A percentile compares a stretch with the other conserved stretches of the same genome.
These are phyloP conservation scores for Hedya salicella DNA, from an alignment of 2,888 invertebrate species.

Conservation along the genomic window DNA sequence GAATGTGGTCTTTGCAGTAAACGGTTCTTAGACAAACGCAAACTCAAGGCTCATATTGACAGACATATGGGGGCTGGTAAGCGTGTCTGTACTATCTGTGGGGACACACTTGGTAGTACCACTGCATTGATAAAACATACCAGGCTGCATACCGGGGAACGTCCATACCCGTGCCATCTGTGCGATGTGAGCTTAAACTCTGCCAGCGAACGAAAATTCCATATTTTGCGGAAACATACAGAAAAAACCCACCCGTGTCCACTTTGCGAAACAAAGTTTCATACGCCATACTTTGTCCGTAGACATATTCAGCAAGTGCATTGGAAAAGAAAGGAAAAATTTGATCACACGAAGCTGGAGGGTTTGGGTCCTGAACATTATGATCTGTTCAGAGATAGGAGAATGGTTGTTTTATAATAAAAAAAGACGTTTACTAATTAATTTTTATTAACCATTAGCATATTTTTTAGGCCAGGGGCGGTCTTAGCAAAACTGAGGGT, in stretches of 20 bases:
- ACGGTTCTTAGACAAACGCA: constrained; percentile 34
- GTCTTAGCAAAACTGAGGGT: too few relatives aligned
- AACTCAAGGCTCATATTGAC: constrained; percentile 41
- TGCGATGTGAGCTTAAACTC: constrained; percentile 39
- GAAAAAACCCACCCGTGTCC: constrained; percentile 42
- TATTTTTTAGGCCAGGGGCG: too few relatives aligned
- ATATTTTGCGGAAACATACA: constrained; percentile 39
- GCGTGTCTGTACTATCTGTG: constrained; percentile 33
- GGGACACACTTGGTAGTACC: constrained; percentile 32
- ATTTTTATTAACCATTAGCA: neutral
- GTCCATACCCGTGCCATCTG: constrained; percentile 40
- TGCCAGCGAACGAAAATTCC: constrained; percentile 40
- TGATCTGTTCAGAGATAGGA: constrained; percentile 37
- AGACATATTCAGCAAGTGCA: constrained; percentile 40
- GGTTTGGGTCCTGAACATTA: constrained; percentile 34
- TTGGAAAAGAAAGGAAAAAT: constrained; percentile 42
- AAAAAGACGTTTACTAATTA: neutral
- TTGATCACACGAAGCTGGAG: constrained; percentile 37
- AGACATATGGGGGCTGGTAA: constrained; percentile 35
- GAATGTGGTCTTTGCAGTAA: constrained; percentile 43
- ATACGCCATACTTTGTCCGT: constrained; percentile 38
- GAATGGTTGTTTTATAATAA: constrained; percentile 38
- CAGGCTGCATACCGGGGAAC: constrained; percentile 41
- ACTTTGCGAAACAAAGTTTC: constrained; percentile 39
- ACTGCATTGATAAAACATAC: constrained; percentile 40